Conservation (phyloP, 2,888 invertebrate genomes). For the Plagodis pulveraria region DNA sequence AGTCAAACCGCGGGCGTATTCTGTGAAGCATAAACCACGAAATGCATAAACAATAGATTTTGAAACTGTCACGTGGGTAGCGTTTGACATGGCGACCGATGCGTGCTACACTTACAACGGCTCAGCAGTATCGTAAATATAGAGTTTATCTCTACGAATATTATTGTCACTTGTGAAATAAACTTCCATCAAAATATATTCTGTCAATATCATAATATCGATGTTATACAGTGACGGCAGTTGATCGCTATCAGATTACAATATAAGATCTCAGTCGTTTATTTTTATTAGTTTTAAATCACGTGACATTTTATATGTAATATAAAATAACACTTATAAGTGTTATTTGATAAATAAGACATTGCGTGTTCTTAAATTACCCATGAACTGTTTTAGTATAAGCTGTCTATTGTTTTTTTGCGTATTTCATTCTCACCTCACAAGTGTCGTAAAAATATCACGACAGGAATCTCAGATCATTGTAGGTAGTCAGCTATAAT, state of each 20-base stretch:
- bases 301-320: not conserved
- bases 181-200: constrained; percentile 32
- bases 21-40: constrained; percentile 63
- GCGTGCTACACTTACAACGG: constrained; percentile 63
- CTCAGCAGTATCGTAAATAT: constrained; percentile 62
- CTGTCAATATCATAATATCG: constrained; percentile 31
- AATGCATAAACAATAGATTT: constrained; percentile 71
- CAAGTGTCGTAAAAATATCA: no score
- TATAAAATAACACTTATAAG: no score
- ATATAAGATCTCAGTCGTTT: constrained; percentile 4
- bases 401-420: no score
- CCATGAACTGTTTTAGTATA: no score
- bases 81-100: constrained; percentile 61
- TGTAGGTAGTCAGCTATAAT: no score
- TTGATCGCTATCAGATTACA: constrained; percentile 29
- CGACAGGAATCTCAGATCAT: no score
- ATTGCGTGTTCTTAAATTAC: no score
- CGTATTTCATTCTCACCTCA: no score
- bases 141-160: constrained; percentile 44
- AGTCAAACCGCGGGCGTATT: constrained; percentile 51
- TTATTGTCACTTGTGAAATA: constrained; percentile 41
- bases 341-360: no score
- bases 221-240: constrained; percentile 46
- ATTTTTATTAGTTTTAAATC: not conserved
- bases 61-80: constrained; percentile 74